Conservation (phyloP, 1,140 invertebrate genomes). For the Physella acuta region DNA sequence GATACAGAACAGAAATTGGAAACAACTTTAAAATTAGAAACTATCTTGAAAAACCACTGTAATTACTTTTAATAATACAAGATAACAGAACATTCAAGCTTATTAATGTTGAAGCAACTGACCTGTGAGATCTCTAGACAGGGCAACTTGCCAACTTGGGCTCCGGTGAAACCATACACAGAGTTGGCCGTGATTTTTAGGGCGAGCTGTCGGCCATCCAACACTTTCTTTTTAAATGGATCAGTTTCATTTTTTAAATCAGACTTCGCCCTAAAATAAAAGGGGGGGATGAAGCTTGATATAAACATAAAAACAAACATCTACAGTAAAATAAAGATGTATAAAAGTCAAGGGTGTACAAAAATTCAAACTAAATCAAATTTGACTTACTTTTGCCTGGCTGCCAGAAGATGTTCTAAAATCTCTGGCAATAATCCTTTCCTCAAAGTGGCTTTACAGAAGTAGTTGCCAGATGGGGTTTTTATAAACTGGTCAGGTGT, state of each 20-base stretch:
- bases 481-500: constrained; percentile 77
- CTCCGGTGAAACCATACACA: constrained; percentile 99
- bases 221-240: constrained; percentile 87
- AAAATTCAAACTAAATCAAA: not conserved
- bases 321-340: not conserved
- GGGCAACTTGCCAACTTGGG: constrained; percentile 96
- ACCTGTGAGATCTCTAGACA: constrained; percentile 96
- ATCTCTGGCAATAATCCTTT: constrained; percentile 96
- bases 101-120: too few species aligned
- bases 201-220: constrained; percentile 95
- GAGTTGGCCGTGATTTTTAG: constrained; percentile 99
- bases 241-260: constrained; percentile 76
- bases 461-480: constrained; percentile 90
- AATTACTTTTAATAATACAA: too few species aligned
- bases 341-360: not conserved
- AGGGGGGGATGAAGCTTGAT: not conserved
- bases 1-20: too few species aligned
- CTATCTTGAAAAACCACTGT: too few species aligned
- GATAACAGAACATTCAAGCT: too few species aligned
- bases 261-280: constrained; percentile 52
- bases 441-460: constrained; percentile 79
- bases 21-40: too few species aligned
- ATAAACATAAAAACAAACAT: not conserved
- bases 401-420: constrained; percentile 85
- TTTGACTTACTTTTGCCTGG: constrained; percentile 76